Conservation (phyloP, 2,797 vertebrate genomes). For the Sebastes oblongus region DNA sequence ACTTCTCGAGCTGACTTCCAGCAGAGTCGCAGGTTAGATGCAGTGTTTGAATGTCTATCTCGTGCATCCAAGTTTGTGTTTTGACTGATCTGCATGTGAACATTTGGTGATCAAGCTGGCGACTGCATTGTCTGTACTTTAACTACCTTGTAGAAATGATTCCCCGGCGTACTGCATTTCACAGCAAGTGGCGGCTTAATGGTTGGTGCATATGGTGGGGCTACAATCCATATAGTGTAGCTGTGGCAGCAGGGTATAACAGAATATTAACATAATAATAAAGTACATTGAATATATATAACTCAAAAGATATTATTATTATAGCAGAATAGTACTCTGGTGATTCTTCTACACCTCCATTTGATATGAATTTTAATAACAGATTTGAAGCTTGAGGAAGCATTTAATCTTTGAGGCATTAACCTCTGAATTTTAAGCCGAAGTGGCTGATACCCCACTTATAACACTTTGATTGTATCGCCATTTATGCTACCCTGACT, state of each 20-base stretch:
- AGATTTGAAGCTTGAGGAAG: slow-evolving; percentile 9
- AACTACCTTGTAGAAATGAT: slow-evolving; percentile 9
- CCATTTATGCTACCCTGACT: slow-evolving; percentile 28
- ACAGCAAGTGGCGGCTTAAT: background rate
- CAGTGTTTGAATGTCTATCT: slow-evolving; percentile 13
- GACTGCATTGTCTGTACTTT: slow-evolving; percentile 6
- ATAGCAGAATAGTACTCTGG: background rate
- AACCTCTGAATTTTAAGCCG: slow-evolving; percentile 31
- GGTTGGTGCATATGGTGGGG: background rate
- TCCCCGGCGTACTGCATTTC: background rate
- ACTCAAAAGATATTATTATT: background rate
- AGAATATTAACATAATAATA: background rate
- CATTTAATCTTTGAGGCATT: slow-evolving; percentile 18
- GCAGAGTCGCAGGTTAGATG: slow-evolving; percentile 38
- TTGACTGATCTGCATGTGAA: slow-evolving; percentile 10
- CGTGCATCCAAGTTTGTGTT: slow-evolving; percentile 4
- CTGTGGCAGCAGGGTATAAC: background rate
- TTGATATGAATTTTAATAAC: slow-evolving; percentile 3
- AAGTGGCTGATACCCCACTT: slow-evolving; percentile 24
- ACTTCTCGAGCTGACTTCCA: slow-evolving; percentile 47
- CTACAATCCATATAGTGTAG: background rate
- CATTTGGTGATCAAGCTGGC: slow-evolving; percentile 33
- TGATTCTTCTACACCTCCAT: background rate
- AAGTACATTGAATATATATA: background rate
- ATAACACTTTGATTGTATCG: slow-evolving; percentile 37